phyloP scores from a whole-genome alignment of 2,797 vertebrate species.

The Sciurus vulgaris region DNA sequence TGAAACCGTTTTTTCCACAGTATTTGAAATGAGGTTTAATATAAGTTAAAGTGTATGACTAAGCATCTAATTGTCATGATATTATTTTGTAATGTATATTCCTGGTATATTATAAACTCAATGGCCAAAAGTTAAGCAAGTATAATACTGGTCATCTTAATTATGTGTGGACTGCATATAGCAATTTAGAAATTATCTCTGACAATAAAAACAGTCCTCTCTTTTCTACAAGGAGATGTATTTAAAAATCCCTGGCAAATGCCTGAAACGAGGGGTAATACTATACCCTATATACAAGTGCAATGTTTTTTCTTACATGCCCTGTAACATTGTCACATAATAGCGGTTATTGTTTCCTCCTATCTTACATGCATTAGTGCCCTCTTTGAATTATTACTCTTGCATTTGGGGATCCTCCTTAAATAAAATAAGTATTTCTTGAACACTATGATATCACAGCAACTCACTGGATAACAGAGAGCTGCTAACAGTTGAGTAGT shows the following conservation, averaged over 20 bases:
- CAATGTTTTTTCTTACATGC: no score
- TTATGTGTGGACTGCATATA: background rate
- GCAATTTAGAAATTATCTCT: slow-evolving; percentile 17
- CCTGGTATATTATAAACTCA: slow-evolving; percentile 23
- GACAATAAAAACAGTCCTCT: background rate
- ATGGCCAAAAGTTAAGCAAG: background rate
- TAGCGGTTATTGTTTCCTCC: background rate
- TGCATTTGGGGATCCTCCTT: background rate
- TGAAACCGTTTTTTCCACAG: slow-evolving; percentile 23
- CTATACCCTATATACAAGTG: background rate
- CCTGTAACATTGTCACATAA: background rate
- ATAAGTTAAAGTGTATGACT: background rate
- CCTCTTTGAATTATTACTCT: background rate
- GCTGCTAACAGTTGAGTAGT: no score
- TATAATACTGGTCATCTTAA: background rate
- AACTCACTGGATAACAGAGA: background rate
- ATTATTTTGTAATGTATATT: slow-evolving; percentile 30
- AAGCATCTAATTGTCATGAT: slow-evolving; percentile 5
- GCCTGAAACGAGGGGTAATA: background rate
- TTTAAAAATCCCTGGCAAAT: background rate
- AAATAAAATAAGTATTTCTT: background rate
- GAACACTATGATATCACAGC: background rate
- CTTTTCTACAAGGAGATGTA: background rate
- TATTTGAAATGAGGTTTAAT: slow-evolving; percentile 31
- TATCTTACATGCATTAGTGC: background rate